Conservation (phyloP, 1,140 invertebrate genomes). For the Bombyx mandarina region DNA sequence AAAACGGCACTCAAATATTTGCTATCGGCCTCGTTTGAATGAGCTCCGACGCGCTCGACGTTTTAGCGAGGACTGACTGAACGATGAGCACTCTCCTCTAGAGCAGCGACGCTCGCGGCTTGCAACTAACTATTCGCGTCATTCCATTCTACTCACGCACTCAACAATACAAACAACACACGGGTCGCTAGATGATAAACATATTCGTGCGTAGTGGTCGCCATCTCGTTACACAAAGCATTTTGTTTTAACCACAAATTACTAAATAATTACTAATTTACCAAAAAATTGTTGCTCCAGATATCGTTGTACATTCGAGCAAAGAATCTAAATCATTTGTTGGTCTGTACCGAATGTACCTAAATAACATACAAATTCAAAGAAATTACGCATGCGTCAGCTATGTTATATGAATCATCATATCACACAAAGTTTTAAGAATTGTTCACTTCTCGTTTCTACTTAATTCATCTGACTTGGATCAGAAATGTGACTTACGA, state of each 20-base stretch:
- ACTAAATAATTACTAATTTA: too few relatives aligned
- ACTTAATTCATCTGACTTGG: too few relatives aligned
- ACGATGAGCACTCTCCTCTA: slow-evolving; percentile 25
- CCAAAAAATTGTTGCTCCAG: background rate
- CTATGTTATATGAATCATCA: too few relatives aligned
- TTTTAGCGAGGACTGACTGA: slow-evolving; percentile 43
- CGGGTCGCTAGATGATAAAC: slow-evolving; percentile 46
- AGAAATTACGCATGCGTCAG: too few relatives aligned
- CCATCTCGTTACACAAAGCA: slow-evolving; percentile 19
- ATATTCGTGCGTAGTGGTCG: slow-evolving; percentile 23
- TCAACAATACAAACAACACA: slow-evolving; percentile 57
- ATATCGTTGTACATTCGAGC: too few relatives aligned
- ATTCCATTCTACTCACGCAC: slow-evolving; percentile 48
- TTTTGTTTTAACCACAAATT: background rate
- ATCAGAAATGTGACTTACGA: too few relatives aligned
- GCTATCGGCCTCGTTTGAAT: slow-evolving; percentile 43
- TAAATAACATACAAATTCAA: too few relatives aligned
- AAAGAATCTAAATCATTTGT: too few relatives aligned
- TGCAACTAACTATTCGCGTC: slow-evolving; percentile 54
- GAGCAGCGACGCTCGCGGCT: slow-evolving; percentile 20
- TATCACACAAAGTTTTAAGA: too few relatives aligned
- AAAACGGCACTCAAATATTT: slow-evolving; percentile 19
- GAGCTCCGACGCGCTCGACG: slow-evolving; percentile 58
- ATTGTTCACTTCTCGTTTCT: too few relatives aligned
- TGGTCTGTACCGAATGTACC: too few relatives aligned